phyloP scores from a whole-genome alignment of 2,113 vertebrate genomes.

The Seriola rivoliana region DNA sequence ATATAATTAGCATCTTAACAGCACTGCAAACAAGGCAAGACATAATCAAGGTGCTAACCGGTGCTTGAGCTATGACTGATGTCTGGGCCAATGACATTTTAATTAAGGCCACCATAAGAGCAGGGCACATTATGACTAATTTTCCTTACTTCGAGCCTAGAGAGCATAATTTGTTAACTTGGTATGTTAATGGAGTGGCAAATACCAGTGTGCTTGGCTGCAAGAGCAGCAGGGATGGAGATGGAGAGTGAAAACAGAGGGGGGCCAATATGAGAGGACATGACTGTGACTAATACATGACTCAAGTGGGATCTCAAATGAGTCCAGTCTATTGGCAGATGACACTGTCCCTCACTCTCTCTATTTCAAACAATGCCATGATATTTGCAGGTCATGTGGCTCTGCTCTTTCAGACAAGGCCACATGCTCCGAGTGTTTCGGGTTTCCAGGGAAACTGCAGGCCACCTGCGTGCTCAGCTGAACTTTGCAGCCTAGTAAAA shows the following conservation, averaged over 20 bases:
- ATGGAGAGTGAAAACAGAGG: slow-evolving; percentile 28
- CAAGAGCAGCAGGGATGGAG: slow-evolving; percentile 22
- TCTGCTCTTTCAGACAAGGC: slow-evolving; percentile 42
- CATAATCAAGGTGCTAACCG: slow-evolving; percentile 54
- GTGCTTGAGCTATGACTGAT: slow-evolving; percentile 63
- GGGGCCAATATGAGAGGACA: slow-evolving; percentile 16
- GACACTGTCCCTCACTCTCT: not conserved
- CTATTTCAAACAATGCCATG: slow-evolving; percentile 35
- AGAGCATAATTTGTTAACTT: slow-evolving; percentile 72
- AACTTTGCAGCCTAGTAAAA: slow-evolving; percentile 77
- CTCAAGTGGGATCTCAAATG: slow-evolving; percentile 28
- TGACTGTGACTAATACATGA: slow-evolving; percentile 41
- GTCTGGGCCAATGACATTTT: slow-evolving; percentile 64
- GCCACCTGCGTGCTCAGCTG: slow-evolving; percentile 60
- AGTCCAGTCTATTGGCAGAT: slow-evolving; percentile 19
- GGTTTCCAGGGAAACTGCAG: slow-evolving; percentile 79
- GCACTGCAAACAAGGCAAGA: slow-evolving; percentile 40
- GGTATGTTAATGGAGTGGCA: slow-evolving; percentile 42
- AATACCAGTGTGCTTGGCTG: slow-evolving; percentile 42
- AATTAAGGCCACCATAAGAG: slow-evolving; percentile 73
- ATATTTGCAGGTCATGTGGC: slow-evolving; percentile 47
- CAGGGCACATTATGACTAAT: slow-evolving; percentile 63
- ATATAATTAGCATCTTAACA: slow-evolving; percentile 43
- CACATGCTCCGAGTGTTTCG: slow-evolving; percentile 42
- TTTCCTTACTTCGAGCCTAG: slow-evolving; percentile 63